Conservation (phyloP, 2,888 invertebrate species). For the Ephialtes manifestator region DNA sequence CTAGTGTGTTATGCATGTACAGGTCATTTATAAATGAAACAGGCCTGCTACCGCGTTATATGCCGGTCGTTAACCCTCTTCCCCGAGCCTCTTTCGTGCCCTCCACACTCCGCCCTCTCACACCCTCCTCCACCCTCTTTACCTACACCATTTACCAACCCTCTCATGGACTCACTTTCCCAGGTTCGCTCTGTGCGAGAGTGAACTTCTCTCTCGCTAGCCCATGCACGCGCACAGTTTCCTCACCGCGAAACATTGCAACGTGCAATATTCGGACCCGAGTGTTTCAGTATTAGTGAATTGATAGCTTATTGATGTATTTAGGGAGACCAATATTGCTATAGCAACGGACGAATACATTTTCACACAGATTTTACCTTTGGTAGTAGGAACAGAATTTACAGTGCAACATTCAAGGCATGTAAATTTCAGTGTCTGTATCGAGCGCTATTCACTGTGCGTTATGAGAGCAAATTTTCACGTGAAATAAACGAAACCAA, state of each 20-base stretch:
- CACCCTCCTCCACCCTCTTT: constrained; percentile 38
- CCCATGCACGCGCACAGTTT: constrained; percentile 9
- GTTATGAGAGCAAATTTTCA: constrained; percentile 12
- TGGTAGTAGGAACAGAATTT: background rate
- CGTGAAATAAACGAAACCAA: constrained; percentile 22
- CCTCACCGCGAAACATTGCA: constrained; percentile 69
- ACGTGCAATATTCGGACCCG: constrained; percentile 70
- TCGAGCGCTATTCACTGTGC: constrained; percentile 3
- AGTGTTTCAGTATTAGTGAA: constrained; percentile 70
- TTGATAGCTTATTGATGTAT: constrained; percentile 81
- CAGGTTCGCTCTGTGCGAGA: constrained; percentile 33
- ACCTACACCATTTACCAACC: constrained; percentile 36
- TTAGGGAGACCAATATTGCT: constrained; percentile 78
- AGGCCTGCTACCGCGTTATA: constrained; percentile 43
- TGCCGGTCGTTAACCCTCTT: constrained; percentile 53
- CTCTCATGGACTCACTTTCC: constrained; percentile 42
- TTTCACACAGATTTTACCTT: constrained; percentile 74
- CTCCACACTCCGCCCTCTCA: constrained; percentile 35
- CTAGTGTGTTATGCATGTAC: constrained; percentile 24
- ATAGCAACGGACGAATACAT: constrained; percentile 83
- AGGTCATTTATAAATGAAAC: constrained; percentile 62
- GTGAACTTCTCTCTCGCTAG: constrained; percentile 26
- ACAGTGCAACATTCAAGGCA: constrained; percentile 22
- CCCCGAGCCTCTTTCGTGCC: constrained; percentile 41
- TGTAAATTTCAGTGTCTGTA: constrained; percentile 43